These are phyloP conservation scores for Sprattus sprattus DNA, from an alignment of 2,113 vertebrate genomes.

Conservation along the genomic window DNA sequence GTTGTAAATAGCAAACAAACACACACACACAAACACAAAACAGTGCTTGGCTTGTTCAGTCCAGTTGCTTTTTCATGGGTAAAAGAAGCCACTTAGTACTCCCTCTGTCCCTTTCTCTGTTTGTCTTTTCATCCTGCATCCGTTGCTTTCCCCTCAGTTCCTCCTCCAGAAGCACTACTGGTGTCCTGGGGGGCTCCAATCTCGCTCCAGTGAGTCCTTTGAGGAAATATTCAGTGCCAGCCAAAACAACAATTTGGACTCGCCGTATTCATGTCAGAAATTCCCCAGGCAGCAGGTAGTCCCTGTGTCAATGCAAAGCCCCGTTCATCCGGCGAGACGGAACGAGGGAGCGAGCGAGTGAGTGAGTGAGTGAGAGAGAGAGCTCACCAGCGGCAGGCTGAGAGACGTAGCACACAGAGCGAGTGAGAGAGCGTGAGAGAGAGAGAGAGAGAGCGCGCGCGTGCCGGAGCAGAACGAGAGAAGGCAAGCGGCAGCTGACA, in stretches of 20 bases:
- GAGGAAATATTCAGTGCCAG: conserved; percentile 54
- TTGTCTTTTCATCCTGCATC: conserved; percentile 43
- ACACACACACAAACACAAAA: neutral
- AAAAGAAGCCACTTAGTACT: conserved; percentile 29
- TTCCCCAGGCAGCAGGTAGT: conserved; percentile 68
- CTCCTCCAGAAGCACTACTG: conserved; percentile 50
- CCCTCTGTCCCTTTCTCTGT: conserved; percentile 21
- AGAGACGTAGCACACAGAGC: neutral
- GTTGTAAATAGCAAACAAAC: neutral
- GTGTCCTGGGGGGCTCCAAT: conserved; percentile 45
- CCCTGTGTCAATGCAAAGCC: conserved; percentile 58
- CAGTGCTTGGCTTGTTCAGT: conserved; percentile 13
- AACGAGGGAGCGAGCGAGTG: neutral
- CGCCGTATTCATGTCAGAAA: conserved; percentile 54
- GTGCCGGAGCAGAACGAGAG: conserved; percentile 31
- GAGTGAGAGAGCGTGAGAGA: conserved; percentile 44
- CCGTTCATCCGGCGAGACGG: conserved; percentile 40
- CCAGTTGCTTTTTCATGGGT: conserved; percentile 22
- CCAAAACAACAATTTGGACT: conserved; percentile 62
- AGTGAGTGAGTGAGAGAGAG: conserved; percentile 22
- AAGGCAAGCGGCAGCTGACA: conserved; percentile 31
- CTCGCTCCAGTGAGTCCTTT: conserved; percentile 50
- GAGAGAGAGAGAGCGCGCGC: conserved; percentile 27
- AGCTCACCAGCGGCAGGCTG: conserved; percentile 26
- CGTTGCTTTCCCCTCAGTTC: conserved; percentile 47